Evolutionary conservation across 2,888 invertebrate genomes (phyloP), one percentile per base, ranked within the genome.

Genomic region (Drosophila imparisetae): DNA sequence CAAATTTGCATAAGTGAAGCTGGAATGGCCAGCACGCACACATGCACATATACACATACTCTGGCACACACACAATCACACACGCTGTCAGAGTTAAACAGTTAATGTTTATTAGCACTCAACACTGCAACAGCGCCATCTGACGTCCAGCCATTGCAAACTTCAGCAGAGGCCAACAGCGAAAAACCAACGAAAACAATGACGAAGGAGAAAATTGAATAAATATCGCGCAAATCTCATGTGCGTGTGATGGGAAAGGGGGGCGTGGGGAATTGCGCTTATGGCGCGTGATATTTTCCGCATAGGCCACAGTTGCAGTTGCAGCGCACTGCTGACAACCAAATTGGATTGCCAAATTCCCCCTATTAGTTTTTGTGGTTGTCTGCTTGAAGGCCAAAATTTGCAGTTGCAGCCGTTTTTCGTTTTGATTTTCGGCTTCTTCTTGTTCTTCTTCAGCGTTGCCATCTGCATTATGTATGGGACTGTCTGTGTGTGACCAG

Each of bases 1-100:
- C 29, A 78, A 82, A 82, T 80, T 85, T 76, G 65, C 76, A 74
- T 82, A 87, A 87, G 78, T 85, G 68, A 74, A 62, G 61, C 48
- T 60, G 64, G 66, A 85, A 80, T 82, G 85, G 61, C 73, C 74
- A 65, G 32, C 52, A 30, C 63, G 49, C 55, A 57, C 62, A 55
- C 48, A 45, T 42, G 65, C 42, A 50, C 36, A 50, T 30, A 21
- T 32, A 29, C 6, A 40, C 32, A n/a, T 27, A 40, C n/a, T 13
- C 29, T 45, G 18, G 15, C 30, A 38, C 45, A 50, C 27, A 40
- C 55, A 50, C 34, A 49, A 52, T 29, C 29, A 48, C 66, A 60
- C 59, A 58, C 29, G 36, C 58, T 18, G 53, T 29, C n/a, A 60
- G 45, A 61, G 55, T 30, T 57, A 67, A 73, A 69, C 66, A 70